Evolutionary conservation across 1,140 invertebrate genomes (phyloP).

Genomic region (Hestina assimilis): DNA sequence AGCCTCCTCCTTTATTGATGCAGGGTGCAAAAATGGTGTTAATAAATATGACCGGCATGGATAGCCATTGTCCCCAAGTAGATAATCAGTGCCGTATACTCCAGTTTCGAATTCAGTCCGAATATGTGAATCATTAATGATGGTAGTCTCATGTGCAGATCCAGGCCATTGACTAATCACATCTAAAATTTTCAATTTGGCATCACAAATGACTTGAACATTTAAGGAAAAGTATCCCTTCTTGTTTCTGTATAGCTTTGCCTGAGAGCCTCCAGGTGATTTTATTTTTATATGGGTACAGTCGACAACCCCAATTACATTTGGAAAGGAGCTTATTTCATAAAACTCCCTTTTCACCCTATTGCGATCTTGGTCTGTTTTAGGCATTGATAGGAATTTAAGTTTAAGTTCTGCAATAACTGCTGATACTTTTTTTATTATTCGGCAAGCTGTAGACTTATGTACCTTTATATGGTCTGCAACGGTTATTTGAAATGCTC

Average conservation of each 20-base stretch:
- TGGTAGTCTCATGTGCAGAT: slow-evolving; percentile 5
- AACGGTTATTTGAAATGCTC: too few relatives aligned
- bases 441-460: too few relatives aligned
- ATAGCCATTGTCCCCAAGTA: slow-evolving; percentile 11
- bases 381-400: too few relatives aligned
- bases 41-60: slow-evolving; percentile 6
- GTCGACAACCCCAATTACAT: too few relatives aligned
- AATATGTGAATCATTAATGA: slow-evolving; percentile 12
- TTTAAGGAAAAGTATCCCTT: slow-evolving; percentile 10
- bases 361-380: too few relatives aligned
- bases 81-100: neutral
- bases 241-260: neutral
- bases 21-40: neutral
- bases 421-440: too few relatives aligned
- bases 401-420: too few relatives aligned
- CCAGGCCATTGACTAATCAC: slow-evolving; percentile 14
- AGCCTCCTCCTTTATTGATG: neutral
- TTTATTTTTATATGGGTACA: too few relatives aligned
- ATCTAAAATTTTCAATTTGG: neutral
- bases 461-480: too few relatives aligned
- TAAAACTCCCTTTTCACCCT: too few relatives aligned
- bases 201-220: slow-evolving; percentile 6
- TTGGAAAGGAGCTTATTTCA: too few relatives aligned
- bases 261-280: neutral
- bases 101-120: neutral